Base-by-base conservation (phyloP, 2,888 invertebrate species). In the Aphidius colemani region DNA sequence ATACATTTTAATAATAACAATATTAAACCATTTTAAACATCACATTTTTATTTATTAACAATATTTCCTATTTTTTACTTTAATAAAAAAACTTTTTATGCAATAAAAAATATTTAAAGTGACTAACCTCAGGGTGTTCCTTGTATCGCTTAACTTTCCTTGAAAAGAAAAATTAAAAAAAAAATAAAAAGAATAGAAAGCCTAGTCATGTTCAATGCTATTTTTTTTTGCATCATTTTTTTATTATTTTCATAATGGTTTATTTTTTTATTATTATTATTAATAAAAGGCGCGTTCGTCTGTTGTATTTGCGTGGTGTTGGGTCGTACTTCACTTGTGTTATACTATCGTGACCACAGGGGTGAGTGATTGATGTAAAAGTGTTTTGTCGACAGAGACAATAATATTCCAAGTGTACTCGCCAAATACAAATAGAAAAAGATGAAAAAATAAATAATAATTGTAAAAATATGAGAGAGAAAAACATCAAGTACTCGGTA, bases 321-420 rank as follows among this genome's bases (percentile, higher is more conserved):
- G 41, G 62, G 60, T 51, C 67, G 59, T 73, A 66, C 64, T 61
- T 71, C 67, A 60, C 53, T 48, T 40, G 30, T 64, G 63, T 61
- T 62, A 30, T 30, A 67, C 67, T 70, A 70, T 73, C 72, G 68
- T 64, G 59, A 49, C 49, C 43, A 41, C 40, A 13, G 18, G 45
- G 46, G 60, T 63, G 64, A 65, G 70, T 70, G 74, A 75, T 74
- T 66, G 70, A 74, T 72, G 74, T 69, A 61, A 66, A 71, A 70
- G 70, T 66, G 68, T 70, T 71, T 67, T 67, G 62, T 63, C 43
- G 57, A 30, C 30, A 30, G 4, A 30, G 30, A 30, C 3, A 3
- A 30, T 30, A 30, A 4, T 13, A 13, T 13, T 13, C 13, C 13
- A 13, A 53, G 41, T 39, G 10, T 53, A 53, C 11, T 53, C 40